Percentiles rank a stretch among this genome's conserved stretches.
These are phyloP conservation scores for Battus philenor DNA, from an alignment of 1,140 invertebrate species.

Conservation along the genomic window DNA sequence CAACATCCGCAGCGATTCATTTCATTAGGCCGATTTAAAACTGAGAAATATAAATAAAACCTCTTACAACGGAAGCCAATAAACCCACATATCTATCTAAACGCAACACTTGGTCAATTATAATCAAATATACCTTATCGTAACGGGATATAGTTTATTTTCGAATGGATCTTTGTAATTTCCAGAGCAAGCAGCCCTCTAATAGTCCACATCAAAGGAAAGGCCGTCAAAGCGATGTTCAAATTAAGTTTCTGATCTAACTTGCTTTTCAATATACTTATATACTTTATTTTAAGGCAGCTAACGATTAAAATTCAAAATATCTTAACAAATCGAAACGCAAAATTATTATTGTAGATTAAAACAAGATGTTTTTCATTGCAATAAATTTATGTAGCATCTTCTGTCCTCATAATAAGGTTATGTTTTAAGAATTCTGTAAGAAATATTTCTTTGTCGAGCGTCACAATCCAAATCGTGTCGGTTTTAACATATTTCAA, in stretches of 20 bases:
- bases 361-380: no score
- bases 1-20: conserved; percentile 6
- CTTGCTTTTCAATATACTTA: not conserved
- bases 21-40: conserved; percentile 6
- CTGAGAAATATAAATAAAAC: conserved; percentile 14
- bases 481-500: no score
- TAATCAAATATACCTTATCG: not conserved
- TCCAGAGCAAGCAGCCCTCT: conserved; percentile 8
- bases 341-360: no score
- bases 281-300: not conserved
- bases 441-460: no score
- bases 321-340: no score
- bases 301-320: conserved; percentile 1
- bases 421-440: no score
- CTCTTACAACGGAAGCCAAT: conserved; percentile 11
- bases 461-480: no score
- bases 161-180: conserved; percentile 2
- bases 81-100: conserved; percentile 7
- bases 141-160: conserved; percentile 1
- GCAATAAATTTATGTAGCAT: no score
- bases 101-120: not conserved
- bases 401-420: no score
- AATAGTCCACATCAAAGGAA: conserved; percentile 13
- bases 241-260: conserved; percentile 7
- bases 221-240: conserved; percentile 11